Conservation (phyloP, 2,797 vertebrate genomes). For the Heteromormyrus szaboi region DNA sequence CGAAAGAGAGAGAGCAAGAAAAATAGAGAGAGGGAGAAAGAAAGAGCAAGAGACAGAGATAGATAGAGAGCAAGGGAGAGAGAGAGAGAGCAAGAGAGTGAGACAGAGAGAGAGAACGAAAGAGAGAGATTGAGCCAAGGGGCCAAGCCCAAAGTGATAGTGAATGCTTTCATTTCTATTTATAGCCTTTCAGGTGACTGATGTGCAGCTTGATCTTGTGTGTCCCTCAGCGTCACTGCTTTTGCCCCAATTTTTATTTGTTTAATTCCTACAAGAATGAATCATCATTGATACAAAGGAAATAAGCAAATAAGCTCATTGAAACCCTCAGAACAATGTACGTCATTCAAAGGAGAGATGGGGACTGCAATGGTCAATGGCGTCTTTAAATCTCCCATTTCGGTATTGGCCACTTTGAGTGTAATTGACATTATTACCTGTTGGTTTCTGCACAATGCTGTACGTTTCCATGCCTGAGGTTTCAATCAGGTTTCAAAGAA, state of each 20-base stretch:
- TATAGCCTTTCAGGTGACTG: conserved; percentile 62
- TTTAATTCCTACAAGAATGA: conserved; percentile 45
- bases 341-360: neutral
- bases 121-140: conserved; percentile 40
- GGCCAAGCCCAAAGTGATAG: conserved; percentile 56
- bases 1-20: neutral
- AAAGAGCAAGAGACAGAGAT: neutral
- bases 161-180: conserved; percentile 67
- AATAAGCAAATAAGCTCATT: conserved; percentile 36
- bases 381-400: neutral
- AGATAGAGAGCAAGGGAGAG: neutral
- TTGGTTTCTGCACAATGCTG: neutral
- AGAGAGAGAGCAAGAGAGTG: neutral
- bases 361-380: neutral
- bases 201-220: conserved; percentile 59
- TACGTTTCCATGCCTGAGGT: neutral
- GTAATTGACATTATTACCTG: neutral
- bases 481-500: neutral
- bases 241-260: conserved; percentile 39
- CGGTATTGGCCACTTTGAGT: neutral
- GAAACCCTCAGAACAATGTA: neutral
- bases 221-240: conserved; percentile 52
- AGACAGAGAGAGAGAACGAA: neutral
- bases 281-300: conserved; percentile 38
- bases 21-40: too few species aligned